Conservation (phyloP, 2,797 vertebrate species). For the Pampus argenteus region DNA sequence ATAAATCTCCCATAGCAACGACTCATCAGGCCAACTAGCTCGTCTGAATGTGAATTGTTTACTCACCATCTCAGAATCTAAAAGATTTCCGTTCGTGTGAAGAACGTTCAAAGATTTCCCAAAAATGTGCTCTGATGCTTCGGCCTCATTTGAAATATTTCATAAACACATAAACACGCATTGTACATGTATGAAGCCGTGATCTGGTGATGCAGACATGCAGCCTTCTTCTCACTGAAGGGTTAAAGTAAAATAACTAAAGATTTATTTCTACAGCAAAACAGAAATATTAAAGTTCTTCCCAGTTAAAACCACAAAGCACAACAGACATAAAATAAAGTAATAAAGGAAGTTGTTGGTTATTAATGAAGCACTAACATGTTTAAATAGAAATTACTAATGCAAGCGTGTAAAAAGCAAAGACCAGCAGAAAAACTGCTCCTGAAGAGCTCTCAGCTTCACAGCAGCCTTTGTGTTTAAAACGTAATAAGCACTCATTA, state of each 20-base stretch:
- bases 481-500: conserved; percentile 40
- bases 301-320: neutral
- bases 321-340: neutral
- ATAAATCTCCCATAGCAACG: neutral
- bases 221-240: conserved; percentile 10
- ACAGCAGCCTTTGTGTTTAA: conserved; percentile 7
- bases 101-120: neutral
- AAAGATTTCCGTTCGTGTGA: neutral
- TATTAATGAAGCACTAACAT: neutral
- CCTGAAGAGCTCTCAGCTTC: neutral
- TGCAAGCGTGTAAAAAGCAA: neutral
- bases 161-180: neutral
- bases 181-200: neutral
- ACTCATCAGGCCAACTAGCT: neutral
- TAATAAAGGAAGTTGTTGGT: neutral
- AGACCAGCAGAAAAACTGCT: neutral
- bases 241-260: conserved; percentile 16
- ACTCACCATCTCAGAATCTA: neutral
- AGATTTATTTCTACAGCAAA: conserved; percentile 11
- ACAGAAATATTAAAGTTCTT: neutral
- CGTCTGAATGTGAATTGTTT: neutral
- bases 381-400: neutral
- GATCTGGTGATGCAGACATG: conserved; percentile 2
- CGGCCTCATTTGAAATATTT: neutral
- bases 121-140: neutral